A percentile compares a stretch with the other conserved stretches of the same genome.
phyloP scores from a whole-genome alignment of 2,888 invertebrate genomes.

The Drosophila borealis region DNA sequence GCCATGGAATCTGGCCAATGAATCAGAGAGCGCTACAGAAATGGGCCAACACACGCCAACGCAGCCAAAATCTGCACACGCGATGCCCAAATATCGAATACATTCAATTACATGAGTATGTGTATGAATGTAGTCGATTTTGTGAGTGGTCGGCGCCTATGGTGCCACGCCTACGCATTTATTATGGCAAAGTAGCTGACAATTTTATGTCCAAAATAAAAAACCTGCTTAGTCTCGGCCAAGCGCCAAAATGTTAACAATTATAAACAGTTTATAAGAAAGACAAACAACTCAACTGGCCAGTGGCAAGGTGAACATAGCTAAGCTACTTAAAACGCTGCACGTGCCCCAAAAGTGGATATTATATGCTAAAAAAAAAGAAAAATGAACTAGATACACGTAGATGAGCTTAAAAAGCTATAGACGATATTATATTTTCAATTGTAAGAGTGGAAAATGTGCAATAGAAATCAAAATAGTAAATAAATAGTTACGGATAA shows the following conservation, averaged over 20 bases:
- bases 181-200: constrained; percentile 58
- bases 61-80: constrained; percentile 65
- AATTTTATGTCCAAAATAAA: constrained; percentile 37
- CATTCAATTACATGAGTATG: constrained; percentile 13
- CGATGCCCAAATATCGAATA: constrained; percentile 58
- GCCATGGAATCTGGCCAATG: constrained; percentile 76
- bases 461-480: too few relatives aligned
- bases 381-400: not conserved
- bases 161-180: constrained; percentile 49
- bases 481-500: too few relatives aligned
- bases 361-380: constrained; percentile 4
- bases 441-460: too few relatives aligned
- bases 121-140: constrained; percentile 8
- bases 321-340: constrained; percentile 44
- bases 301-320: constrained; percentile 43
- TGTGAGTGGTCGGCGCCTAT: constrained; percentile 32
- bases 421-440: too few relatives aligned
- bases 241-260: constrained; percentile 50
- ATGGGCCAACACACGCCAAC: constrained; percentile 71
- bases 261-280: constrained; percentile 62
- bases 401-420: not conserved
- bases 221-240: constrained; percentile 18
- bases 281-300: constrained; percentile 32
- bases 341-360: constrained; percentile 41
- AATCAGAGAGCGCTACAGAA: constrained; percentile 60